Percentiles rank a stretch among this genome's conserved stretches.
Conservation (phyloP, 1,140 invertebrate genomes). For the Drosophila auraria region DNA sequence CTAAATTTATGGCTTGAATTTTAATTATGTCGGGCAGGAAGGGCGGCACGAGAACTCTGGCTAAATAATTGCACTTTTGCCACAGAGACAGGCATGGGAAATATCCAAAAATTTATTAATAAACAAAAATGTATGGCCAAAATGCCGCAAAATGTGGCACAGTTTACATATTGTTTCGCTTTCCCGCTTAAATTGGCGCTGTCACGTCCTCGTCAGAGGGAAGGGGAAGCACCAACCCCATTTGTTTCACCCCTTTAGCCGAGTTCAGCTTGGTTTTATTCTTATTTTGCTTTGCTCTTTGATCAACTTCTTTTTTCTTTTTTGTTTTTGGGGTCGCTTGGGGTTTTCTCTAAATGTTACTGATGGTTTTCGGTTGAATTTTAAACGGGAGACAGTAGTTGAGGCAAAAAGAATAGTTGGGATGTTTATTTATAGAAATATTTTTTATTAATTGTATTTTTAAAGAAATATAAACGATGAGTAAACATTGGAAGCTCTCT, state of each 20-base stretch:
- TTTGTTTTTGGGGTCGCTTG: neutral
- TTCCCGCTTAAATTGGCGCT: neutral
- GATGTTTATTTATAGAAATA: neutral
- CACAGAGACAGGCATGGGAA: slow-evolving; percentile 3
- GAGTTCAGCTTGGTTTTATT: slow-evolving; percentile 14
- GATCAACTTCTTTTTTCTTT: slow-evolving; percentile 6
- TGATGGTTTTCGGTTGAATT: slow-evolving; percentile 7
- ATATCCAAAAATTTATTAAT: slow-evolving; percentile 11
- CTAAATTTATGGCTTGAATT: slow-evolving; percentile 30
- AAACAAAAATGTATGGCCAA: slow-evolving; percentile 12
- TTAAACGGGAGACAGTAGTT: neutral
- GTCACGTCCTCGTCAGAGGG: slow-evolving; percentile 7
- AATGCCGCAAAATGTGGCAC: slow-evolving; percentile 10
- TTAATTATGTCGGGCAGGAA: slow-evolving; percentile 22
- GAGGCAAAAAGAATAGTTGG: neutral
- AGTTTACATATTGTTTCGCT: slow-evolving; percentile 19
- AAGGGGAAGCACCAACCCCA: neutral
- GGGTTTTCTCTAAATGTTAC: slow-evolving; percentile 13
- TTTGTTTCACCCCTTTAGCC: neutral
- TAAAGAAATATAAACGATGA: neutral
- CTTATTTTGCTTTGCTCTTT: slow-evolving; percentile 27
- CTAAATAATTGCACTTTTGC: slow-evolving; percentile 22
- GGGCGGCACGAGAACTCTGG: neutral
- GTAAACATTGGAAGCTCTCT: neutral
- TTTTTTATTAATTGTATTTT: too few relatives aligned